phyloP scores from a whole-genome alignment of 2,113 vertebrate species.

The Chionodraco myersi region DNA sequence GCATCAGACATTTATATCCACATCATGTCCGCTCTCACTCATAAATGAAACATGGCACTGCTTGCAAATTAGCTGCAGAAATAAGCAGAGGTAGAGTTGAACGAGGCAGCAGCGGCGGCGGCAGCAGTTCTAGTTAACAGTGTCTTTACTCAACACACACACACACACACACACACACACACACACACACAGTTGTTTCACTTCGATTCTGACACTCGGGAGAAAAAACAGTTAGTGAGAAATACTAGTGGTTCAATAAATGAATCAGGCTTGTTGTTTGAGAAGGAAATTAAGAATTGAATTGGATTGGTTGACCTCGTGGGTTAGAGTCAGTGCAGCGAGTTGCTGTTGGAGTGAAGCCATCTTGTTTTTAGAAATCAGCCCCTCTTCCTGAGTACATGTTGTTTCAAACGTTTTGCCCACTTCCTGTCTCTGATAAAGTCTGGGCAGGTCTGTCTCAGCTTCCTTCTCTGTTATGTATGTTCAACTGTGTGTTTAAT shows the following conservation, averaged over 20 bases:
- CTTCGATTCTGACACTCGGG: not conserved
- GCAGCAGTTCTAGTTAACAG: no score
- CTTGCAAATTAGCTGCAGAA: constrained; percentile 28
- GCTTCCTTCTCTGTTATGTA: not conserved
- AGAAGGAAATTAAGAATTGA: not conserved
- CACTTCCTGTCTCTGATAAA: constrained; percentile 29
- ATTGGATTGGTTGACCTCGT: not conserved
- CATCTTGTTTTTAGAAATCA: not conserved
- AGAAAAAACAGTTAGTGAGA: not conserved
- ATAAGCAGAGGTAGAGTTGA: constrained; percentile 22
- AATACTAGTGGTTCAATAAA: not conserved
- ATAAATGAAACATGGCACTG: constrained; percentile 46
- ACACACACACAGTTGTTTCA: not conserved
- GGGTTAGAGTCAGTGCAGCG: not conserved
- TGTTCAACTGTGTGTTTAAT: not conserved
- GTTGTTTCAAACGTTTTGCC: constrained; percentile 19
- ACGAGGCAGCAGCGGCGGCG: not conserved
- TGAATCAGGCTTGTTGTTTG: constrained; percentile 5
- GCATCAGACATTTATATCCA: not conserved
- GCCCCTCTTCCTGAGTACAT: constrained; percentile 18
- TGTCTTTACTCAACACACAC: not conserved
- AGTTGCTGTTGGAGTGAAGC: not conserved
- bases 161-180: no score
- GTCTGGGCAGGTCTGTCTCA: not conserved
- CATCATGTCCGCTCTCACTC: constrained; percentile 7